A percentile compares a stretch with the other conserved stretches of the same genome.
Conservation (phyloP, 2,113 vertebrate species). For the Potamarius usumacintae region DNA sequence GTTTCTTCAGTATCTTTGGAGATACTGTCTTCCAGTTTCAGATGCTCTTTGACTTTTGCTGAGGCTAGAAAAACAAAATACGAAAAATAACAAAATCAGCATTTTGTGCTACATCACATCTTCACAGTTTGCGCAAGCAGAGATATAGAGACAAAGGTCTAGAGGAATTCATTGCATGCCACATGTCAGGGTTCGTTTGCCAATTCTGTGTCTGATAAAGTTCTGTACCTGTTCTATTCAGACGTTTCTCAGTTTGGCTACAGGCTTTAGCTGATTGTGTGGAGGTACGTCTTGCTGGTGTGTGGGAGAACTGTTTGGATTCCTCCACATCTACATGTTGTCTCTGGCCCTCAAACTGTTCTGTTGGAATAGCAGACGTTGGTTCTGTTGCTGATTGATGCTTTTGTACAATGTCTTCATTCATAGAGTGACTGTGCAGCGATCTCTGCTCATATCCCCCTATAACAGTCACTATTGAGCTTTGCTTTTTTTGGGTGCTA, state of each 20-base stretch:
- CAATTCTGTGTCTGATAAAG: conserved; percentile 4
- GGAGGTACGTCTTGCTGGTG: conserved; percentile 35
- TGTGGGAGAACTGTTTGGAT: conserved; percentile 19
- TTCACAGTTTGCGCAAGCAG: background rate
- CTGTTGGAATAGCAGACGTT: conserved; percentile 49
- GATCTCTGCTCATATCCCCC: conserved; percentile 62
- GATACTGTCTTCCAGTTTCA: conserved; percentile 62
- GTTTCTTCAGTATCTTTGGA: conserved; percentile 74
- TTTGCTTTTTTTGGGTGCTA: conserved; percentile 48
- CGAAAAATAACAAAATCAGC: background rate
- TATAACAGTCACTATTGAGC: conserved; percentile 62
- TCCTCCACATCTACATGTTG: conserved; percentile 44
- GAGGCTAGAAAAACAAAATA: conserved; percentile 51
- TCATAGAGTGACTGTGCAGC: conserved; percentile 60
- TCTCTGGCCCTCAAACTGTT: conserved; percentile 49
- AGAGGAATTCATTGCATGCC: background rate
- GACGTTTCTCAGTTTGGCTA: conserved; percentile 6
- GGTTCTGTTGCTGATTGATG: conserved; percentile 11
- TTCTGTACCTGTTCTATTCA: conserved; percentile 24
- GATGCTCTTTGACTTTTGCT: conserved; percentile 68
- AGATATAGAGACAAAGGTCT: background rate
- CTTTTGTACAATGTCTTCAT: conserved; percentile 52
- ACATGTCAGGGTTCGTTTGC: conserved; percentile 26
- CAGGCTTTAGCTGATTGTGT: conserved; percentile 15
- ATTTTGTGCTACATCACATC: background rate